phyloP scores from a whole-genome alignment of 2,797 vertebrate species.

The Gila robusta region DNA sequence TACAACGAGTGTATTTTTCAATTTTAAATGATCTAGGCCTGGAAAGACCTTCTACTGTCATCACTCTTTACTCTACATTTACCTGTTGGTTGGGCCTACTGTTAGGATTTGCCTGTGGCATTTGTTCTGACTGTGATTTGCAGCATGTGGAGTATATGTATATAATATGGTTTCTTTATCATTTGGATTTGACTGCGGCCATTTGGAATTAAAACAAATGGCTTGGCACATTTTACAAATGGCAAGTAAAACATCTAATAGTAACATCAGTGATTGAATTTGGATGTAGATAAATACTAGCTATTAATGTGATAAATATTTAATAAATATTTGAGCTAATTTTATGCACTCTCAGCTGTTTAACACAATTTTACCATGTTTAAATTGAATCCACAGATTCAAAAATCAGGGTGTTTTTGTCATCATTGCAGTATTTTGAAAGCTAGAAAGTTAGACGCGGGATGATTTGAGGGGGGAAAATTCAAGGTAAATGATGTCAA shows the following conservation, averaged over 20 bases:
- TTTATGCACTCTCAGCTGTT: no score
- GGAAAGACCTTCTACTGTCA: not conserved
- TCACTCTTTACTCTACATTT: not conserved
- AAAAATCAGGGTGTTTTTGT: no score
- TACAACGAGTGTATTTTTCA: not conserved
- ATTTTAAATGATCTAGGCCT: not conserved
- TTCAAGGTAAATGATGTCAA: no score
- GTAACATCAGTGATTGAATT: not conserved
- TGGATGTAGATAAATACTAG: not conserved
- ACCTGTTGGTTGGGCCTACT: not conserved
- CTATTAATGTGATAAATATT: no score
- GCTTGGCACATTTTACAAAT: not conserved
- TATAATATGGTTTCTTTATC: not conserved
- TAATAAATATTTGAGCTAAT: no score
- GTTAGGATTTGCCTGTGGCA: not conserved
- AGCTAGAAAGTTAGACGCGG: no score
- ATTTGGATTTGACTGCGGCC: not conserved
- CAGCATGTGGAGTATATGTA: not conserved
- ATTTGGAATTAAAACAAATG: not conserved
- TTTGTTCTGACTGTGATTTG: not conserved
- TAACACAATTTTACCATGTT: no score
- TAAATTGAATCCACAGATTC: no score
- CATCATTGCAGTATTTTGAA: no score
- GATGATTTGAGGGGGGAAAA: no score
- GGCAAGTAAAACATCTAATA: not conserved